Conservation (phyloP, 1,140 invertebrate species). For the Hesperophylax magnus region DNA sequence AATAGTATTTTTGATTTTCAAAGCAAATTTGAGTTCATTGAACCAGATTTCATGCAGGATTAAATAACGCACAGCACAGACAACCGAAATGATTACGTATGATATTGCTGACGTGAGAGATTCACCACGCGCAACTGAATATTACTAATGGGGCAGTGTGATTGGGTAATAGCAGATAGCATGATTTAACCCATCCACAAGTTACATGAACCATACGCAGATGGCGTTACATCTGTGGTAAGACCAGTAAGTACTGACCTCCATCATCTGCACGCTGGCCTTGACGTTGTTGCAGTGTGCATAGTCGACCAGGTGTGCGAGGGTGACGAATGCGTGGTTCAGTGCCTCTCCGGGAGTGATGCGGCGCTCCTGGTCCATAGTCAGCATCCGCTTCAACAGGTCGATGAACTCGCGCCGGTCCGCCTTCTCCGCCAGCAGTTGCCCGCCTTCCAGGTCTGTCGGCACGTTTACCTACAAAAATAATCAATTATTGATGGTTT, state of each 20-base stretch:
- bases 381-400: conserved; percentile 96
- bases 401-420: conserved; percentile 98
- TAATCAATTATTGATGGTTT: background rate
- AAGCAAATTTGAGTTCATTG: too few species aligned
- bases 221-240: too few species aligned
- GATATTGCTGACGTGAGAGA: too few species aligned
- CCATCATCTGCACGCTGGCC: conserved; percentile 97
- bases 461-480: conserved; percentile 88
- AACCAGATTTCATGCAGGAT: too few species aligned
- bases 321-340: conserved; percentile 94
- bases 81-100: too few species aligned
- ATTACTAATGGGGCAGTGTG: too few species aligned
- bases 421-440: conserved; percentile 95
- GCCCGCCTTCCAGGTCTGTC: conserved; percentile 95
- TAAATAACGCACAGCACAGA: too few species aligned
- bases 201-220: too few species aligned
- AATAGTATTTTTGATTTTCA: too few species aligned
- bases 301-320: conserved; percentile 95
- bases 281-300: conserved; percentile 97
- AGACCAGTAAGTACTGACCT: conserved; percentile 76
- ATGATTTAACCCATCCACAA: too few species aligned
- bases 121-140: too few species aligned
- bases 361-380: conserved; percentile 96
- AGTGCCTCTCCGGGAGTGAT: conserved; percentile 96
- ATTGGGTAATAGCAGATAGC: too few species aligned